These are phyloP conservation scores for Lethenteron camtschaticum DNA, from an alignment of 2,113 vertebrate species.

Conservation along the genomic window DNA sequence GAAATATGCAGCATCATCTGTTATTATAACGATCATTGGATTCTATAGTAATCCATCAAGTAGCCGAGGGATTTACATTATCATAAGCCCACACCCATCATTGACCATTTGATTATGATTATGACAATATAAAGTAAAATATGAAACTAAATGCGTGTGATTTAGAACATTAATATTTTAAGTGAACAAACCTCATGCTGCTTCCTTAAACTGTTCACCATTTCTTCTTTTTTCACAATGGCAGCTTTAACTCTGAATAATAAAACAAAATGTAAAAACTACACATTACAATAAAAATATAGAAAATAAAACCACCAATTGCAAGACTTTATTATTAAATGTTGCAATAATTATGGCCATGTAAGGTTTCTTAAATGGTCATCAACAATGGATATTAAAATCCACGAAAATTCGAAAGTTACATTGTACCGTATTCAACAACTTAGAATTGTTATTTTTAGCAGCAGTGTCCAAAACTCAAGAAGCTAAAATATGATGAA, in stretches of 20 bases:
- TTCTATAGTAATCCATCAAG: no score
- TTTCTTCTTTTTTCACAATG: conserved; percentile 59
- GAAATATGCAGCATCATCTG: no score
- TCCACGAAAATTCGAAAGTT: no score
- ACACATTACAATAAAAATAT: background rate
- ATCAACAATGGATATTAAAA: no score
- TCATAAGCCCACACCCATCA: no score
- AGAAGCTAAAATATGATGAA: no score
- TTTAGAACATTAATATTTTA: background rate
- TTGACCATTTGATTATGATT: fast-evolving
- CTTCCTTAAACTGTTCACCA: conserved; percentile 38
- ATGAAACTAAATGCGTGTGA: background rate
- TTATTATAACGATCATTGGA: no score
- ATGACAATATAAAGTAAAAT: fast-evolving
- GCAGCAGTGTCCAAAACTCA: no score
- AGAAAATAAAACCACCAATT: background rate
- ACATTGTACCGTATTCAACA: no score
- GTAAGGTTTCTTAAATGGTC: no score
- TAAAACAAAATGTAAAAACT: fast-evolving
- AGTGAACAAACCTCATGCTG: conserved; percentile 38
- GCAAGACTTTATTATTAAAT: background rate
- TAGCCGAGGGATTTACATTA: no score
- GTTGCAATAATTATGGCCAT: background rate
- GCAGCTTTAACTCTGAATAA: conserved; percentile 51
- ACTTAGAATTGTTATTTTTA: no score